phyloP scores from a whole-genome alignment of 2,113 vertebrate species.

The Sciurus niger region DNA sequence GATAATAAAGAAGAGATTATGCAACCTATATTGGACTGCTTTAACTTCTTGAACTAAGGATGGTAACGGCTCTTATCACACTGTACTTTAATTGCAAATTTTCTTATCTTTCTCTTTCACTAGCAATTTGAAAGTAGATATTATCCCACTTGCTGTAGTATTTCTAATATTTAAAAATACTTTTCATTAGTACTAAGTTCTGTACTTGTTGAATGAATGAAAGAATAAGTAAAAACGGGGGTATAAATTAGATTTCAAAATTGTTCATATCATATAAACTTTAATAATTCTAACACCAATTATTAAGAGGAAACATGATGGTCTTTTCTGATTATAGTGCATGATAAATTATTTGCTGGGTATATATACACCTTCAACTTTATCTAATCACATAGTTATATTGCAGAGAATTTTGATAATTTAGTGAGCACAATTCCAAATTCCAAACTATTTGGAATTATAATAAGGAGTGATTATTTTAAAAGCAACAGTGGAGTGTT shows the following conservation, averaged over 20 bases:
- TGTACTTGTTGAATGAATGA: background rate
- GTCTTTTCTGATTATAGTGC: background rate
- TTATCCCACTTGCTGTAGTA: background rate
- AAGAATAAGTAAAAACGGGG: background rate
- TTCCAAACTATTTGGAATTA: constrained; percentile 2
- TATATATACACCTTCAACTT: background rate
- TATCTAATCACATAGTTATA: background rate
- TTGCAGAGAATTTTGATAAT: background rate
- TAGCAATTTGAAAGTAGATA: background rate
- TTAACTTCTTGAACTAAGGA: background rate
- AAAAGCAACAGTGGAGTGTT: background rate
- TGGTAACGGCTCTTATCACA: background rate
- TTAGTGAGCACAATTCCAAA: background rate
- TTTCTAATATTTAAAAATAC: background rate
- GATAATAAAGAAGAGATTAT: background rate
- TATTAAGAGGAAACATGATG: background rate
- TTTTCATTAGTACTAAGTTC: background rate
- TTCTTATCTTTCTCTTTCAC: background rate
- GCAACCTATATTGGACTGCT: background rate
- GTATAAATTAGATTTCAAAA: background rate
- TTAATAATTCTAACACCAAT: background rate
- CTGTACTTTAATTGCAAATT: background rate
- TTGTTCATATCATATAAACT: background rate
- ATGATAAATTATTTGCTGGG: background rate
- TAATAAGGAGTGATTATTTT: background rate